These are phyloP conservation scores for Gerris lacustris DNA, from an alignment of 2,888 invertebrate species.

Conservation along the genomic window DNA sequence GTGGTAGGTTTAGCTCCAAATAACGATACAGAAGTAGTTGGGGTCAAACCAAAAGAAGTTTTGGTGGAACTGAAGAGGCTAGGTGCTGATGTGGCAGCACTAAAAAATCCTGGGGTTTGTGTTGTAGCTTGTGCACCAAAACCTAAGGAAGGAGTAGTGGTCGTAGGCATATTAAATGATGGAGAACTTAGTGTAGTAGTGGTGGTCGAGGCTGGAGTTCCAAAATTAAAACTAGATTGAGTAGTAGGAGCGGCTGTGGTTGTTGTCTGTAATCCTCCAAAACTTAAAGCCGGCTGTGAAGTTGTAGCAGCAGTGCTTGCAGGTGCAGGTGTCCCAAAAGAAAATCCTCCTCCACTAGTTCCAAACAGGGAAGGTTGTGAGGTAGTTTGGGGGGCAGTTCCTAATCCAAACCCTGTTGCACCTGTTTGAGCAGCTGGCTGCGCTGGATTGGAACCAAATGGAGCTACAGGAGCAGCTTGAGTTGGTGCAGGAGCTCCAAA, in stretches of 20 bases:
- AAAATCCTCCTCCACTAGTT: conserved; percentile 4
- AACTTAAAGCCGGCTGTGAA: neutral
- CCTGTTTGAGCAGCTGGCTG: conserved; percentile 11
- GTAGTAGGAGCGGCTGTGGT: conserved; percentile 11
- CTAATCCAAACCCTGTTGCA: conserved; percentile 15
- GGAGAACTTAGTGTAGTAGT: conserved; percentile 12
- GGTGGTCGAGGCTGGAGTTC: neutral
- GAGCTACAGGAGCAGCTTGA: neutral
- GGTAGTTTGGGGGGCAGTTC: conserved; percentile 7
- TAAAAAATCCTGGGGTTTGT: conserved; percentile 10
- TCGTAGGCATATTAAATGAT: conserved; percentile 8
- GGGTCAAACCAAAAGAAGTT: conserved; percentile 16
- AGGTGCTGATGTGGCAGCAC: conserved; percentile 4
- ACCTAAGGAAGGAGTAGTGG: conserved; percentile 9
- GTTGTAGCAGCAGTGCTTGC: conserved; percentile 11
- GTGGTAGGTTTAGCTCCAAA: conserved; percentile 20
- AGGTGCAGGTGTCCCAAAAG: conserved; percentile 13
- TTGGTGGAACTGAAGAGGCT: conserved; percentile 8
- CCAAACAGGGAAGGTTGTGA: conserved; percentile 1
- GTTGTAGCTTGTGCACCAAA: conserved; percentile 14
- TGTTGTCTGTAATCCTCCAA: neutral
- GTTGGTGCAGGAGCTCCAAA: conserved; percentile 9
- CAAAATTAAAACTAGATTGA: neutral
- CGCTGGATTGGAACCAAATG: conserved; percentile 8
- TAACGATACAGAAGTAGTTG: conserved; percentile 17